Base-by-base conservation (phyloP, 1,140 invertebrate species). In the Zaprionus taronus region DNA sequence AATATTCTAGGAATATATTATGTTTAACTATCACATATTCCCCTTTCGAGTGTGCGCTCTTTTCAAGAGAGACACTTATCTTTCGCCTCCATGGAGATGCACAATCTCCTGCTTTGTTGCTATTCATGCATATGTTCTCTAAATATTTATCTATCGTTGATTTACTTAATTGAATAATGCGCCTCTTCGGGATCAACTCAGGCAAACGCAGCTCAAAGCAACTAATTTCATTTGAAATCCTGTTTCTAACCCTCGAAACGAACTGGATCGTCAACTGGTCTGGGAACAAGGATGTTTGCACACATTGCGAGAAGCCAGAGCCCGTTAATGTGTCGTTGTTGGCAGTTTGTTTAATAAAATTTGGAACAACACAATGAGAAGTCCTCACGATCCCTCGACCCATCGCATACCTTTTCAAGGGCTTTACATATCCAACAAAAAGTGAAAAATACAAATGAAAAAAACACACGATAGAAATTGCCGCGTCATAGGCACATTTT, bases 261-360 rank as follows among this genome's bases (percentile, higher is more conserved):
- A 74, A 80, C 62, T 62, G 58, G 76, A 75, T 67, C 68, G 22
- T 44, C 15, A 41, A 4, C 26, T 62, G 15, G 31, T 56, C 31
- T 28, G 36, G 11, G 38, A 7, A 44, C 38, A 11, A 11, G 38
- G 38, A 34, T 26, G 60, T 55, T 64, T 67, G 62, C 44, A 65
- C 36, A 62, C 61, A 62, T 9, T 60, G 15, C 11, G 24, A 26
- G 31, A 26, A 44, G 49, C 44, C 41, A 4, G 41, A 7, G 41
- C n/a, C 61, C 55, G 49, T 76, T 65, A 73, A 80, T 80, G 69
- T 77, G 68, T 77, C 64, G 78, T 67, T 81, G 74, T 81, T 84
- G 75, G 74, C 79, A 81, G 82, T 84, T 84, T 85, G 82, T 81
- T 81, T 85, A 84, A 81, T 85, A 81, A 84, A 84, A 84, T 85